Evolutionary conservation across 2,888 invertebrate species (phyloP), one percentile per base, ranked within the genome.

Genomic region (Camponotus fellah): DNA sequence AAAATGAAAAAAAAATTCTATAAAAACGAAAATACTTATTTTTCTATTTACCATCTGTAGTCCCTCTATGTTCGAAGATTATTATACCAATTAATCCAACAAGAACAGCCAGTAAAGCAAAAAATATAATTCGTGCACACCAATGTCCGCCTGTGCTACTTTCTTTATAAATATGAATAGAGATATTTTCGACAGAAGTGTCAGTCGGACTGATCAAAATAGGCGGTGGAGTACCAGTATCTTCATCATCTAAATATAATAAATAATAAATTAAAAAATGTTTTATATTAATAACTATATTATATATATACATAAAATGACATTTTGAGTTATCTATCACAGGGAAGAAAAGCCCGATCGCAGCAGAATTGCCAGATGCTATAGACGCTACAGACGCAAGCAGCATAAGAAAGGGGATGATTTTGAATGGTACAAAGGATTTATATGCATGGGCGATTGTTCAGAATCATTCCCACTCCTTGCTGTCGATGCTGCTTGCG

Each of bases 81-180:
- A 98, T 97, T 75, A 98, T 95, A 83, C 97, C 97, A 93, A 98
- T 96, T 83, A 98, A 96, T 68, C 97, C 96, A 84, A 97, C 95
- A 49, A 98, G 96, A 80, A 97, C 96, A 71, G 97, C 97, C 89
- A 98, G 95, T 40, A 98, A 95, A 1, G 96, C 95, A 93, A 98
- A 98, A 95, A 98, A 98, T 91, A 98, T 96, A 81, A 98, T 95
- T 95, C 98, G 98, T 53, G 98, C 97, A 95, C 97, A 98, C 96
- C 97, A 97, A 93, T 98, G 97, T 49, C 98, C 98, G 64, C 98
- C 98, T 21, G 97, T 97, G 65, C 96, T 96, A 90, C 96, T 96
- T 62, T 98, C 97, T 90, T 97, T 97, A 72, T 97, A 96, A 37
- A 98, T 96, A 93, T 98, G 98, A 92, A 98, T 96, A 91, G 97